Base-by-base conservation (phyloP, 1,140 invertebrate species). In the Papilio aristodemus region DNA sequence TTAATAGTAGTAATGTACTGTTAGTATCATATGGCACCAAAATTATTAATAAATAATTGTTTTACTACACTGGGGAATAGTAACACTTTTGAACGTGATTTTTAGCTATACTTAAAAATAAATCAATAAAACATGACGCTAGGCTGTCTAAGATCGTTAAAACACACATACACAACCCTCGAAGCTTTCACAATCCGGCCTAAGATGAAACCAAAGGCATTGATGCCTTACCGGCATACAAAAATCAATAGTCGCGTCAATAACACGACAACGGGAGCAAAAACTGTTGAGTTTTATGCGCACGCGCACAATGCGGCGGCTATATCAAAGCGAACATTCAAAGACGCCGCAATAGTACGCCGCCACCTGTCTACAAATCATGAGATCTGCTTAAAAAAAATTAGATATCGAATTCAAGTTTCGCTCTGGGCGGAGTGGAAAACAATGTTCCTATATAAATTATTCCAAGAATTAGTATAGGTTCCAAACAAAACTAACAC, bases 281-380 rank as follows among this genome's bases (percentile, higher is more conserved):
- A 87, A 90, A 79, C 74, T 67, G 71, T 62, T 72, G 54, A 77
- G 72, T 68, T 72, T 68, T 71, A 76, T 70, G 69, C 76, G 82
- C 85, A 83, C 84, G 82, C 84, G 82, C 75, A 85, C 81, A 83
- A 81, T 78, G 76, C 73, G 74, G 78, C 85, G 88, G 86, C 80
- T 71, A 79, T 75, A 84, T 86, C 80, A 85, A 87, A 87, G 79
- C 2, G 41, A 9, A 8, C 37, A 63, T 73, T 76, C 73, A 83
- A 81, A 85, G 77, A 81, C 59, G 73, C 85, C 82, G 81, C 75
- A 73, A 73, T 60, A 71, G 79, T 66, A 75, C 77, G 76, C 76
- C 80, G 83, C 86, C 88, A 90, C 88, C 88, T 90, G 88, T 84
- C 82, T 78, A 86, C 82, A 84, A 88, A 85, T 85, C 87, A 84